Conservation (phyloP, 2,888 invertebrate species). For the Ashinkailepas kermadecensis region DNA sequence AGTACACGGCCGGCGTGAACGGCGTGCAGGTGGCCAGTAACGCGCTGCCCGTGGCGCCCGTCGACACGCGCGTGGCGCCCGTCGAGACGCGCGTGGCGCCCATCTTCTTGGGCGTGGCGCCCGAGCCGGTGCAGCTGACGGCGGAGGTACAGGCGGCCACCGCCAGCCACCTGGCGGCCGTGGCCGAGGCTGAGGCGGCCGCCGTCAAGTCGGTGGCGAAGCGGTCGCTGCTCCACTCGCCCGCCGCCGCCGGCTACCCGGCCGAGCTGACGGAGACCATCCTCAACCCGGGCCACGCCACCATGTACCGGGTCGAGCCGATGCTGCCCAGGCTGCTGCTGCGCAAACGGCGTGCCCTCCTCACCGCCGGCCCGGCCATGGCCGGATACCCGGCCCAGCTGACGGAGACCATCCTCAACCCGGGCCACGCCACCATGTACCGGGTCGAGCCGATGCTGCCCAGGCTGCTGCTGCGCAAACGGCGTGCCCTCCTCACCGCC, state of each 20-base stretch:
- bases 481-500: slow-evolving; percentile 58
- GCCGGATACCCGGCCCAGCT: slow-evolving; percentile 72
- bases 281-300: slow-evolving; percentile 65
- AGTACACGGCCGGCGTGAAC: slow-evolving; percentile 62
- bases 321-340: slow-evolving; percentile 75
- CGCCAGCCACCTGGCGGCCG: background rate
- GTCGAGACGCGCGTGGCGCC: slow-evolving; percentile 51
- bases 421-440: slow-evolving; percentile 81
- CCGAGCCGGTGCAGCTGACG: background rate
- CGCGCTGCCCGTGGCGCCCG: slow-evolving; percentile 46
- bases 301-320: slow-evolving; percentile 30
- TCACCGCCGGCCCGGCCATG: slow-evolving; percentile 56
- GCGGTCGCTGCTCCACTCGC: background rate
- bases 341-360: slow-evolving; percentile 60
- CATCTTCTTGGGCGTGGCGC: slow-evolving; percentile 35
- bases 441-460: slow-evolving; percentile 53
- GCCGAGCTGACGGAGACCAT: slow-evolving; percentile 83
- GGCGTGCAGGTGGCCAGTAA: slow-evolving; percentile 66
- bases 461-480: slow-evolving; percentile 77
- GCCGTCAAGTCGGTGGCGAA: background rate
- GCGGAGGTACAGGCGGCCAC: slow-evolving; percentile 17
- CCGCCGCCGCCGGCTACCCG: slow-evolving; percentile 69
- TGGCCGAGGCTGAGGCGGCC: background rate
- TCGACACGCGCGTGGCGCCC: slow-evolving; percentile 53
- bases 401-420: slow-evolving; percentile 80